phyloP scores from a whole-genome alignment of 2,113 vertebrate species.

The Ameiurus melas region DNA sequence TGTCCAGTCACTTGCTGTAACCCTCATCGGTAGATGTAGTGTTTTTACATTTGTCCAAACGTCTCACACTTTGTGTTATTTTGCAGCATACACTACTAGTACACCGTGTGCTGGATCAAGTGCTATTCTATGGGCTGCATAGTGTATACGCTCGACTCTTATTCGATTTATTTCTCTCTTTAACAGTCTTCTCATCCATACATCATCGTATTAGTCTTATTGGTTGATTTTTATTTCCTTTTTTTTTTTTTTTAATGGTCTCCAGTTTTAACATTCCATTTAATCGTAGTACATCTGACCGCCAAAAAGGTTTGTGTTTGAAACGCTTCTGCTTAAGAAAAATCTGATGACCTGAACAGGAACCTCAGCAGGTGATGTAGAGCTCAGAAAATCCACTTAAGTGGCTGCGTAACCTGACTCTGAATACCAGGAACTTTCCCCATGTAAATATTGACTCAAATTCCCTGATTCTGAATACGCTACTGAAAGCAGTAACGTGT shows the following conservation, averaged over 20 bases:
- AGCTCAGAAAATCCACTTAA: neutral
- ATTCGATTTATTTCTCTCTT: neutral
- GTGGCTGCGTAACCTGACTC: neutral
- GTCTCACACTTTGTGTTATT: neutral
- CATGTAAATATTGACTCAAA: neutral
- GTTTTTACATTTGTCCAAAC: no score
- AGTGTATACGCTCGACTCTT: neutral
- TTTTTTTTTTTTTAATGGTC: neutral
- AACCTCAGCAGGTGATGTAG: neutral
- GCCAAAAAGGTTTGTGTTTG: neutral
- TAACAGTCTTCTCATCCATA: neutral
- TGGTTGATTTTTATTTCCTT: no score
- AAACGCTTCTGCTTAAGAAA: neutral
- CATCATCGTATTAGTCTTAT: neutral
- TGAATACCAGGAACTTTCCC: neutral
- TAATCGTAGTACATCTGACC: neutral
- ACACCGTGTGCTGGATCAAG: neutral
- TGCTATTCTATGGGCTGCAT: neutral
- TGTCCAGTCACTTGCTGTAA: no score
- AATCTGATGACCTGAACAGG: neutral
- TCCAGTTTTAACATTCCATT: neutral
- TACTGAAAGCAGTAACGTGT: neutral
- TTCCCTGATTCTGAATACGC: neutral
- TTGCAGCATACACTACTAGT: neutral
- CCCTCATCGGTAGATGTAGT: no score